These are phyloP conservation scores for Camelus bactrianus DNA, from an alignment of 2,113 vertebrate species.

Conservation along the genomic window DNA sequence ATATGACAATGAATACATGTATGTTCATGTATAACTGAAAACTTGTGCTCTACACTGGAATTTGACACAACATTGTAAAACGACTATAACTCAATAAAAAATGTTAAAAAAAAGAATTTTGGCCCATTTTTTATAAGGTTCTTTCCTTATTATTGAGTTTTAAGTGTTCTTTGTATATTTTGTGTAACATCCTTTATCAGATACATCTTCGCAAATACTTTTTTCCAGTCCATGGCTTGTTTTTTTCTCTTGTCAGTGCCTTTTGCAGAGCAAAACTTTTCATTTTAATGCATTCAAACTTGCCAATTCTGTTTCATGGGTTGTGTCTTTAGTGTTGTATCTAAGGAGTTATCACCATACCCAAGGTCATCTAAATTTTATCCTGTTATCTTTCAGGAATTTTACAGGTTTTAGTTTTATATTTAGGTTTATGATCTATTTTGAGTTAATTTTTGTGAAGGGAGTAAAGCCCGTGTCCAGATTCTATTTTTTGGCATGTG, in stretches of 20 bases:
- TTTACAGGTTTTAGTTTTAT: neutral
- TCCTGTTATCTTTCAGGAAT: neutral
- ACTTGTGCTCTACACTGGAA: too few species aligned
- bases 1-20: too few species aligned
- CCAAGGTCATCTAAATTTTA: neutral
- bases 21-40: too few species aligned
- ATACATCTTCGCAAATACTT: neutral
- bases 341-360: neutral
- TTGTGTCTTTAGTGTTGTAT: neutral
- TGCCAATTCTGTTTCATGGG: neutral
- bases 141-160: neutral
- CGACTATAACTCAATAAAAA: too few species aligned
- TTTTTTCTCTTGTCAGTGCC: neutral
- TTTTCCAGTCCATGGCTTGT: neutral
- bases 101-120: neutral
- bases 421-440: neutral
- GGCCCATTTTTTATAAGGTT: neutral
- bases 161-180: neutral
- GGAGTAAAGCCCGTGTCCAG: neutral
- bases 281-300: neutral
- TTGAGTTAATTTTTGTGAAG: neutral
- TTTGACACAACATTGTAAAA: too few species aligned
- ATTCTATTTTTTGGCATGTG: neutral
- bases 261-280: neutral
- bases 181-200: neutral